Conservation (phyloP, 2,888 invertebrate species). For the Nephrotoma guestfalica region DNA sequence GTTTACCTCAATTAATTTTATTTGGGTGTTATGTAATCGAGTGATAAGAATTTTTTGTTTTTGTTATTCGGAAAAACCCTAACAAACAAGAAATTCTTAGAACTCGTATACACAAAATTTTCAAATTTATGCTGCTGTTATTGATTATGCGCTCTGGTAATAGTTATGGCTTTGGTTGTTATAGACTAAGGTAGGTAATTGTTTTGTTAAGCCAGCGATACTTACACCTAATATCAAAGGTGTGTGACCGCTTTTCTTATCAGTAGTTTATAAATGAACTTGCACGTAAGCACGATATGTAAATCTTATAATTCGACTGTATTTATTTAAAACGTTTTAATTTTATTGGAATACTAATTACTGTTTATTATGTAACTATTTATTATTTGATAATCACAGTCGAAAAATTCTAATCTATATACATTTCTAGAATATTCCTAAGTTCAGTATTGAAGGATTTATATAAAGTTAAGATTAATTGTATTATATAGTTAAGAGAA, state of each 20-base stretch:
- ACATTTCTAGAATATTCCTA: no score
- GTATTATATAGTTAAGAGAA: no score
- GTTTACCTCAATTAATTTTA: background rate
- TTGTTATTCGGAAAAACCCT: background rate
- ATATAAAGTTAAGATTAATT: no score
- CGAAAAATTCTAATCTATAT: no score
- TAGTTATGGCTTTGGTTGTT: background rate
- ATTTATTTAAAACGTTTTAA: no score
- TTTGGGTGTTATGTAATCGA: background rate
- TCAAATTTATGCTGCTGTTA: no score
- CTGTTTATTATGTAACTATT: no score
- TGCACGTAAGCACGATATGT: background rate
- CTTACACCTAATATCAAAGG: background rate
- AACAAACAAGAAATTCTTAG: background rate
- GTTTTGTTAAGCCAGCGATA: background rate
- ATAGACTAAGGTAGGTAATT: background rate
- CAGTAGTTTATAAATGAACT: background rate
- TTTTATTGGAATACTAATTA: no score
- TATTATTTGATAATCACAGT: no score
- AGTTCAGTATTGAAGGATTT: no score
- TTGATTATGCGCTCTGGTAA: background rate
- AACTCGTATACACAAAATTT: background rate
- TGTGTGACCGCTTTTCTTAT: background rate
- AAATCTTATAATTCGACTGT: background rate
- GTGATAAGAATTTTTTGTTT: background rate